A percentile compares a stretch with the other conserved stretches of the same genome.
Conservation (phyloP, 1,140 invertebrate genomes). For the Aethina tumida region DNA sequence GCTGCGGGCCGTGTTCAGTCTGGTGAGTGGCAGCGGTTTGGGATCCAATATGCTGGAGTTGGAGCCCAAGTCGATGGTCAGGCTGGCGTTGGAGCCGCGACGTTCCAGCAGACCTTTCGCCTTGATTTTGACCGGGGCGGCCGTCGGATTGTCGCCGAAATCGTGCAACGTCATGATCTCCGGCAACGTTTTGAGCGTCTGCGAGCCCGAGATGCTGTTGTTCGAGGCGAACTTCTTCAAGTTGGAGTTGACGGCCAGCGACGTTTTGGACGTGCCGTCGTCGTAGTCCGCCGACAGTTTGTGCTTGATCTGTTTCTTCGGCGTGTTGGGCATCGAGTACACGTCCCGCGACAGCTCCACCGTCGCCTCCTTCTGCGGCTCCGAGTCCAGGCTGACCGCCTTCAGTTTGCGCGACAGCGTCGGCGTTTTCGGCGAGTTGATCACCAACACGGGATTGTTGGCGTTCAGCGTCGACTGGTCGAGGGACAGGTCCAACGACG, state of each 20-base stretch:
- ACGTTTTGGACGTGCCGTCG: slow-evolving; percentile 21
- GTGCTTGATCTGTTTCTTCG: slow-evolving; percentile 31
- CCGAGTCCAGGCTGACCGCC: slow-evolving; percentile 35
- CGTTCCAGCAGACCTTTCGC: slow-evolving; percentile 62
- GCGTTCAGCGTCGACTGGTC: slow-evolving; percentile 17
- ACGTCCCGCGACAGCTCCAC: slow-evolving; percentile 32
- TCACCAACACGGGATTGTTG: slow-evolving; percentile 26
- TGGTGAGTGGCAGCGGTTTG: slow-evolving; percentile 16
- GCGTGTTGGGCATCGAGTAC: slow-evolving; percentile 36
- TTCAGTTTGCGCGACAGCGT: slow-evolving; percentile 34
- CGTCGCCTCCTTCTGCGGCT: slow-evolving; percentile 23
- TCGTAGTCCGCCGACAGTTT: slow-evolving; percentile 26
- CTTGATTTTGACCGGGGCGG: slow-evolving; percentile 40
- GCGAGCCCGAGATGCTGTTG: slow-evolving; percentile 34
- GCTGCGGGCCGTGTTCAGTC: slow-evolving; percentile 31
- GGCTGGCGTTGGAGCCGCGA: slow-evolving; percentile 74
- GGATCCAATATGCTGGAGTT: slow-evolving; percentile 24
- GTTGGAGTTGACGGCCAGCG: slow-evolving; percentile 26
- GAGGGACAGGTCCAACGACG: slow-evolving; percentile 21
- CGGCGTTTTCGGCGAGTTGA: slow-evolving; percentile 35
- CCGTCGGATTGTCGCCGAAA: slow-evolving; percentile 38
- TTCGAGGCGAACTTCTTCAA: slow-evolving; percentile 35
- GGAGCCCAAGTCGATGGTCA: slow-evolving; percentile 48
- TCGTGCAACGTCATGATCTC: slow-evolving; percentile 55
- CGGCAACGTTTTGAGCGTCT: slow-evolving; percentile 49